Conservation (phyloP, 2,113 vertebrate species). For the Rhinoderma darwinii region DNA sequence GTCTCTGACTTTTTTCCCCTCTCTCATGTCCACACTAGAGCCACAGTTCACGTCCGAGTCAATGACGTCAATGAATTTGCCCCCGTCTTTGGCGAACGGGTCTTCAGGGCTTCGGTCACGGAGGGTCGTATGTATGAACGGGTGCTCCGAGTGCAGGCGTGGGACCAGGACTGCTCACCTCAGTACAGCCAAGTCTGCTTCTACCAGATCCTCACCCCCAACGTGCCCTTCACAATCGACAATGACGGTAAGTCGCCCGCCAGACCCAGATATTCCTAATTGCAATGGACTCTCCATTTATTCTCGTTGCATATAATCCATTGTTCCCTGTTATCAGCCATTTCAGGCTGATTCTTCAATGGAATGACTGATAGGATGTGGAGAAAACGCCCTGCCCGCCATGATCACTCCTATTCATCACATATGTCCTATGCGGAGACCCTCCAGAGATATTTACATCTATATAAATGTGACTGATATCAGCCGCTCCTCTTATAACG, state of each 20-base stretch:
- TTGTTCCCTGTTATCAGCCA: not conserved
- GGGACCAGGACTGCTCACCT: constrained; percentile 94
- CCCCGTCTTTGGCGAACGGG: constrained; percentile 92
- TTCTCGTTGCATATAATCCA: not conserved
- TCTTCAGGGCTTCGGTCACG: constrained; percentile 89
- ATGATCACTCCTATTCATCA: no score
- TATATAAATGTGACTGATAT: no score
- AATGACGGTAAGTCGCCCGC: constrained; percentile 84
- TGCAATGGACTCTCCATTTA: not conserved
- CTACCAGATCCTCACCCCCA: constrained; percentile 97
- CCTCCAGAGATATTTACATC: no score
- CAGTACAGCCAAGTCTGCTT: constrained; percentile 99
- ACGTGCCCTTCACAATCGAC: constrained; percentile 95
- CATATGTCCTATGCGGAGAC: no score
- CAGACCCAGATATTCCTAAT: not conserved
- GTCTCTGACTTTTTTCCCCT: not conserved
- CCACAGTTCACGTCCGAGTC: constrained; percentile 93
- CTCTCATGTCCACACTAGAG: constrained; percentile 72
- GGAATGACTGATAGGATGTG: no score
- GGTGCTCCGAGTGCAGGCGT: constrained; percentile 91
- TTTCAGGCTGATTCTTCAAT: no score
- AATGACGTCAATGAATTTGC: constrained; percentile 98
- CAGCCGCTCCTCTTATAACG: no score
- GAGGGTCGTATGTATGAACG: constrained; percentile 94
- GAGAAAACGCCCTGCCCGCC: no score